phyloP scores from a whole-genome alignment of 2,888 invertebrate genomes.

The Pyrgus malvae region DNA sequence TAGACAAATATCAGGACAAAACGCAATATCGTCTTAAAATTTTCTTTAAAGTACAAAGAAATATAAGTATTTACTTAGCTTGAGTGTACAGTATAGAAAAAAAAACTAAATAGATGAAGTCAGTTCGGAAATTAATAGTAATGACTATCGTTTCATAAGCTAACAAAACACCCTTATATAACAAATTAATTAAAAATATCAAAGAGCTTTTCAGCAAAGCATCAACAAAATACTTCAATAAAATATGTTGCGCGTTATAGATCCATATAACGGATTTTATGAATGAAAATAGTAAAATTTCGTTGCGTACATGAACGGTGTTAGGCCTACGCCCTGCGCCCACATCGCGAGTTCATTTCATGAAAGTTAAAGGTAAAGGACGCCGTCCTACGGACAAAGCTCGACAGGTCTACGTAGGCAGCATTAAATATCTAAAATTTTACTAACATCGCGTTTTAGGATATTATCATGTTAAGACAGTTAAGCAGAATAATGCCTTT shows the following conservation, averaged over 20 bases:
- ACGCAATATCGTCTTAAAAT: too few species aligned
- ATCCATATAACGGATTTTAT: background rate
- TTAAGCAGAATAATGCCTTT: background rate
- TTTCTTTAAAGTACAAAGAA: too few species aligned
- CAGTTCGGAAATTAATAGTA: too few species aligned
- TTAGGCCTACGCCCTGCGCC: constrained; percentile 52
- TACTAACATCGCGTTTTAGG: background rate
- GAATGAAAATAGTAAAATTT: constrained; percentile 32
- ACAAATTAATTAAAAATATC: too few species aligned
- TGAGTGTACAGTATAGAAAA: too few species aligned
- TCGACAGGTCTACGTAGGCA: constrained; percentile 18
- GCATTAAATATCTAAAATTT: constrained; percentile 16
- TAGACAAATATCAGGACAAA: too few species aligned
- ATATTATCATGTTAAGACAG: background rate
- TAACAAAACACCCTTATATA: too few species aligned
- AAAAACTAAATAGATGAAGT: too few species aligned
- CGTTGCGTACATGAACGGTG: constrained; percentile 42
- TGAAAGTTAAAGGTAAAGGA: constrained; percentile 31
- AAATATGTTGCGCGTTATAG: background rate
- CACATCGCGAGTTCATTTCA: constrained; percentile 39
- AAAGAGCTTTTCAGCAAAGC: too few species aligned
- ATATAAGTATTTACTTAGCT: too few species aligned
- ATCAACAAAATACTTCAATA: background rate
- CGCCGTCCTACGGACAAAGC: constrained; percentile 11
- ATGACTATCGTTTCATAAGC: too few species aligned